Evolutionary conservation across 2,888 invertebrate genomes (phyloP).

Genomic region (Epirrhoe alternata): DNA sequence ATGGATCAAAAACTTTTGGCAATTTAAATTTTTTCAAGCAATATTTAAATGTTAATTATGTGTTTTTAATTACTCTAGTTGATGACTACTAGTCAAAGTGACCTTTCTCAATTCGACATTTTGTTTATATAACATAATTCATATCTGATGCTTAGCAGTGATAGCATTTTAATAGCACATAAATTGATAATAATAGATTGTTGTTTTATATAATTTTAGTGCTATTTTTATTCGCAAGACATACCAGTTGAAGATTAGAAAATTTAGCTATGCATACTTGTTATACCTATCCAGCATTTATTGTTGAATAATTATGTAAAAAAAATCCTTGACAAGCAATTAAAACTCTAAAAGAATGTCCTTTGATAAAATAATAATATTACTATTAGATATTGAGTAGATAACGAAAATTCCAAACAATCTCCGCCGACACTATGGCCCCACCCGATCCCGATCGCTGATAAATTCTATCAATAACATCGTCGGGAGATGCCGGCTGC

Average conservation of each 20-base stretch:
- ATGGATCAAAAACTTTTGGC: conserved; percentile 20
- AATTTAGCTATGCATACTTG: no score
- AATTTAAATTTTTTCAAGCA: conserved; percentile 1
- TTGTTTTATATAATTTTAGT: neutral
- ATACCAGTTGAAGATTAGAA: no score
- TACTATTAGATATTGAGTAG: no score
- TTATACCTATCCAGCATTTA: no score
- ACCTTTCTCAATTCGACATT: conserved; percentile 19
- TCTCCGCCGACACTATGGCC: conserved; percentile 42
- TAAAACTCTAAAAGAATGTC: no score
- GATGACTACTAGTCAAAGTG: conserved; percentile 8
- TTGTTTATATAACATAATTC: neutral
- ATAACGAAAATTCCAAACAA: no score
- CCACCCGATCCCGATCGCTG: conserved; percentile 67
- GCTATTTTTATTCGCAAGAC: no score
- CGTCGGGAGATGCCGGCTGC: conserved; percentile 73
- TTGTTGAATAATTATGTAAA: no score
- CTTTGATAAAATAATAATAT: no score
- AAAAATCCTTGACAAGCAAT: no score
- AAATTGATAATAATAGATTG: neutral
- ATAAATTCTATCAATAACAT: conserved; percentile 84
- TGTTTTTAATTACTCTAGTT: conserved; percentile 10
- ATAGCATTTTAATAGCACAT: neutral
- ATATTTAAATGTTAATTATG: conserved; percentile 13
- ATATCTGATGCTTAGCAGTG: neutral